Evolutionary conservation across 2,113 vertebrate species (phyloP).

Genomic region (Ophiodon elongatus): DNA sequence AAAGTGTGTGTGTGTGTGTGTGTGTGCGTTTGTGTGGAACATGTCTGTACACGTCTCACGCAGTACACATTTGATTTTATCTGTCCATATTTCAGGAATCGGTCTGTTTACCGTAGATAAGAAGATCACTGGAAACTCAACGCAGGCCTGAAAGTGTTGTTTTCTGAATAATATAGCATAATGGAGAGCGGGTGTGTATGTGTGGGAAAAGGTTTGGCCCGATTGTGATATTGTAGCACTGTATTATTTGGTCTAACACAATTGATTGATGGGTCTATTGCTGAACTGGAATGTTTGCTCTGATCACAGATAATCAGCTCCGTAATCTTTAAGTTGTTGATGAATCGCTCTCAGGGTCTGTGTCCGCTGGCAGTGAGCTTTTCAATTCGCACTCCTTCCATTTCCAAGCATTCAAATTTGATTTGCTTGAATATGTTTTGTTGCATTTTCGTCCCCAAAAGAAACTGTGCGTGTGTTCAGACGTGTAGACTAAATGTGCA

Average conservation of each 20-base stretch:
- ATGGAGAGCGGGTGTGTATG: neutral
- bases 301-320: conserved; percentile 11
- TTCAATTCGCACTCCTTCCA: neutral
- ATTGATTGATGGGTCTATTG: neutral
- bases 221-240: conserved; percentile 10
- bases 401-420: neutral
- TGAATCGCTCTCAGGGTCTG: no score
- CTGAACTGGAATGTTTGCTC: conserved; percentile 13
- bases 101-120: conserved; percentile 16
- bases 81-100: neutral
- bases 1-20: neutral
- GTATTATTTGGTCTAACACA: neutral
- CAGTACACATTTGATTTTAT: neutral
- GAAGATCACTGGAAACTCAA: neutral
- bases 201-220: neutral
- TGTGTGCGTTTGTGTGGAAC: neutral
- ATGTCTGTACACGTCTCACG: neutral
- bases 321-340: neutral
- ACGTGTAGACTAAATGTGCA: neutral
- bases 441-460: neutral
- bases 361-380: neutral
- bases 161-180: neutral
- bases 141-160: neutral
- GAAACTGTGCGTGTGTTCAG: neutral
- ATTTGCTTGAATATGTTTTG: neutral